Base-by-base conservation (phyloP, 2,888 invertebrate genomes). In the Muschampia plurimacula region DNA sequence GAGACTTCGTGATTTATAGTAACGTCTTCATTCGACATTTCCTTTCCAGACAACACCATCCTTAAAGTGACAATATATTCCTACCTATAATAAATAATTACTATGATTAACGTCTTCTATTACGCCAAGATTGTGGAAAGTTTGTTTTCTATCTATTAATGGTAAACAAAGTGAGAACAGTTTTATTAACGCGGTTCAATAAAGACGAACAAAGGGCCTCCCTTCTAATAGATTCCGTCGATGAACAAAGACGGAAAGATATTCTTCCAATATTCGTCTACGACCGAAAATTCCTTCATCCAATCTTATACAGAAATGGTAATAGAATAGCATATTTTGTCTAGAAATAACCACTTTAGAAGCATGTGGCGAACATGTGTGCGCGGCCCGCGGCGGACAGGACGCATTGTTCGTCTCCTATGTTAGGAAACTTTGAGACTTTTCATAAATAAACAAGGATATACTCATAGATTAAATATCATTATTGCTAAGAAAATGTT, bases 321-420 rank as follows among this genome's bases (percentile, higher is more conserved):
- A 41, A 66, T 59, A 59, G 12, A 59, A 59, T 66, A 71, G 71
- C 57, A 66, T 71, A 66, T 66, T 71, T 67, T 62, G 67, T 57
- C 59, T 71, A 57, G 59, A 66, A 71, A 71, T 71, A 71, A 52
- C 71, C 60, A 60, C 55, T 10, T 28, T 71, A 52, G 60, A 66
- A 66, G 52, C 66, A 71, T 71, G 60, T 71, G 71, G 71, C 60
- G 22, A 13, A 66, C 71, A 71, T 66, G 22, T 71, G 71, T 22
- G 71, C 13, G 66, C 49, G 60, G 57, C 59, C 32, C 52, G 66
- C 49, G 64, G 49, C 46, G 60, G 66, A 60, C 52, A 67, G 60
- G 66, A 65, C 66, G 71, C 70, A 65, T 66, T 65, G 9, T 15
- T 71, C 66, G n/a, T 46, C 60, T 59, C 12, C 49, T 49, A 52